Base-by-base conservation (phyloP, 2,888 invertebrate species). In the Silvanus unidentatus region DNA sequence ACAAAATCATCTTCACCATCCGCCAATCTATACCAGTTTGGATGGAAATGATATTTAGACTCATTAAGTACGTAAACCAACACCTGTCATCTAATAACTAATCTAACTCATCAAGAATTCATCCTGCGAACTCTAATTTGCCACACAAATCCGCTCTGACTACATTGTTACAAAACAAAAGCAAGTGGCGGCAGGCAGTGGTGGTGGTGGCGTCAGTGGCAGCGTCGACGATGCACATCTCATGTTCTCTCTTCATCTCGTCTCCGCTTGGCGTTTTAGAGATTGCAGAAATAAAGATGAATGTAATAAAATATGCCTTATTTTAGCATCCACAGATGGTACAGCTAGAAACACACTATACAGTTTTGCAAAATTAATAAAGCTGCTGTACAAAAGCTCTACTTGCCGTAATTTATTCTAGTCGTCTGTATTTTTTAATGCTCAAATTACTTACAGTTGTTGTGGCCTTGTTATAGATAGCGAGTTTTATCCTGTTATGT, bases 81-180 rank as follows among this genome's bases (percentile, higher is more conserved):
- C 63, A 65, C 64, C 64, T 65, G 66, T 62, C 61, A 59, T 57
- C 60, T 61, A 62, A 63, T 65, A 64, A 61, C 61, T 61, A 63
- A 65, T 64, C 60, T 54, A 54, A 53, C 65, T 67, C 62, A 67
- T 69, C 63, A 62, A 43, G 60, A 59, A 69, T 69, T 69, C 69
- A 63, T 62, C 62, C 52, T 60, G 59, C 63, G 63, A 58, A 63
- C 62, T 63, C 62, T 66, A 68, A 68, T 69, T 69, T 66, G 65
- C 65, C 65, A 59, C 62, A 60, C 61, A 63, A 62, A 63, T 57
- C 56, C 55, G 49, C 45, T 53, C 52, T 52, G 54, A 50, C 52
- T 47, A 43, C 48, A 47, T 46, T 55, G 55, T 48, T 54, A 47
- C 49, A 44, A 53, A 55, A 53, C 49, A 53, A 53, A 48, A 45